phyloP scores from a whole-genome alignment of 2,888 invertebrate species.

The Dryococelus australis region DNA sequence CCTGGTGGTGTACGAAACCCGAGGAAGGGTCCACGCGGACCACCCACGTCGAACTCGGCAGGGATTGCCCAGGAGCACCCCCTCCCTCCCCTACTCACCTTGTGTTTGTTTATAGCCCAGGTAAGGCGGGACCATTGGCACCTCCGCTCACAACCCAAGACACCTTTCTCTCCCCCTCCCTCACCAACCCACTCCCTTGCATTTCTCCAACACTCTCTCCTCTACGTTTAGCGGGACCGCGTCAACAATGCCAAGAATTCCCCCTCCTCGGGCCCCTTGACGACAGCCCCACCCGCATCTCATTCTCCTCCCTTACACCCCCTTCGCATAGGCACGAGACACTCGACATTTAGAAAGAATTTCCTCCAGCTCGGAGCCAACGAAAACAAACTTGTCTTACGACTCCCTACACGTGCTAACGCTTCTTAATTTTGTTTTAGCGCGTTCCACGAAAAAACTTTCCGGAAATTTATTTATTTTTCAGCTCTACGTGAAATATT shows the following conservation, averaged over 20 bases:
- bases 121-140: not conserved
- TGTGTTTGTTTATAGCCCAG: not conserved
- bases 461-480: not conserved
- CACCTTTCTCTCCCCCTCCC: not conserved
- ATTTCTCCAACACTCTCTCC: not conserved
- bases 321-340: not conserved
- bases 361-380: no score
- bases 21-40: not conserved
- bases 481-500: not conserved
- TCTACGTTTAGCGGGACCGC: not conserved
- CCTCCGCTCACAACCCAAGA: slow-evolving; percentile 18
- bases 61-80: not conserved
- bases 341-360: not conserved
- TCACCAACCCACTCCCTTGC: not conserved
- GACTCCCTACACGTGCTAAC: not conserved
- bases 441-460: not conserved
- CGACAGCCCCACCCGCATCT: slow-evolving; percentile 18
- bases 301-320: not conserved
- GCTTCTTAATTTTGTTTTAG: slow-evolving; percentile 16
- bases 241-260: slow-evolving; percentile 37
- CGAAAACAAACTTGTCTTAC: not conserved
- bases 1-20: not conserved
- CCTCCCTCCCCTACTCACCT: not conserved
- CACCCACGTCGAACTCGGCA: not conserved
- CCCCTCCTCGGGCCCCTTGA: slow-evolving; percentile 45